Evolutionary conservation across 1,140 invertebrate species (phyloP), one percentile per base, ranked within the genome.

Genomic region (Drosophila malerkotliana): DNA sequence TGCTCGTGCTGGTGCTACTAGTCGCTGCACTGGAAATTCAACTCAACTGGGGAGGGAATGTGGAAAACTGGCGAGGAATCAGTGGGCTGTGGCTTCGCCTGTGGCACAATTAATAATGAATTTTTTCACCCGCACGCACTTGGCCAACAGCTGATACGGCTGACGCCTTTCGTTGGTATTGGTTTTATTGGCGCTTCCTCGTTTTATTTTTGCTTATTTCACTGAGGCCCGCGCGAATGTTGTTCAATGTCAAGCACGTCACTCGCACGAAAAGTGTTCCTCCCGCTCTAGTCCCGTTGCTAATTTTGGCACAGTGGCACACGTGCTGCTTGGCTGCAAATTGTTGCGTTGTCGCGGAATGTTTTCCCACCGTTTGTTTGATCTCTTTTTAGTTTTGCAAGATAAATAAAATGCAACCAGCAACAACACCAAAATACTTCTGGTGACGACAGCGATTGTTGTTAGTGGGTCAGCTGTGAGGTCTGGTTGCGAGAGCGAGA

Each of bases 241-340:
- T 80, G 71, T 77, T 67, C 84, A 88, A 88, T 88, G 83, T 88
- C 83, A 88, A 64, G 79, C 32, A 61, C 60, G 66, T 73, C 56
- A 61, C 80, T 59, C 69, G 55, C 79, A 63, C 34, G 37, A 58
- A 47, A 47, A 55, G 6, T 45, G 56, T 18, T 59, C 49, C 32
- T 51, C 14, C 7, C 24, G 28, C 24, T 34, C 37, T 47, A 8
- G 41, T 41, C 45, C 67, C 61, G 64, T 63, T 66, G 37, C 66
- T 63, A 72, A 52, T 66, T 58, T 67, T 49, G 37, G 49, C 34
- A 26, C 69, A 61, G 49, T 60, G 61, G 84, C 78, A 78, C 81
- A 78, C 81, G 71, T 87, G 77, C 69, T 62, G 56, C 53, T 67
- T 53, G 60, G 47, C 47, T 67, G 63, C 59, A 44, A 67, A 52